phyloP scores from a whole-genome alignment of 2,113 vertebrate genomes.

The Pterophyllum scalare region DNA sequence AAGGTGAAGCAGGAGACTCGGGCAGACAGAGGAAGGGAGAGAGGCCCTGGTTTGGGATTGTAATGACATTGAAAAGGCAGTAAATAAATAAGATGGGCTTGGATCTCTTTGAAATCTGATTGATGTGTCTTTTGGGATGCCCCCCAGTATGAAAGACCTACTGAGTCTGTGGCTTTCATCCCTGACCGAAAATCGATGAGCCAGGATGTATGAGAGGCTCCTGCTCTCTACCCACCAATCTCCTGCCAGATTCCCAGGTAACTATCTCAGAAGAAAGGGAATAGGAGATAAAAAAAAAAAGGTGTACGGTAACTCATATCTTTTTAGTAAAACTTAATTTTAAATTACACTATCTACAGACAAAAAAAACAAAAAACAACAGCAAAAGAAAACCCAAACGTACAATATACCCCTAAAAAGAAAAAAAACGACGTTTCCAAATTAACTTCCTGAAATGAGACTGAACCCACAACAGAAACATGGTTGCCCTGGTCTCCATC shows the following conservation, averaged over 20 bases:
- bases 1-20: slow-evolving; percentile 68
- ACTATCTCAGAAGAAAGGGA: slow-evolving; percentile 57
- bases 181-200: slow-evolving; percentile 77
- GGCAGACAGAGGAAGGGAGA: slow-evolving; percentile 38
- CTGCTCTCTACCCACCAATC: slow-evolving; percentile 70
- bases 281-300: slow-evolving; percentile 29
- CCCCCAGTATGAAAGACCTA: slow-evolving; percentile 75
- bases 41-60: slow-evolving; percentile 60
- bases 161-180: slow-evolving; percentile 79
- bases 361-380: not conserved
- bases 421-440: not conserved
- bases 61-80: slow-evolving; percentile 74
- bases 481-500: slow-evolving; percentile 43
- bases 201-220: slow-evolving; percentile 72
- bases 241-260: slow-evolving; percentile 65
- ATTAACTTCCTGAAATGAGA: slow-evolving; percentile 35
- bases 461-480: slow-evolving; percentile 34
- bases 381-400: not conserved
- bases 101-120: slow-evolving; percentile 78
- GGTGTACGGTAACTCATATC: not conserved
- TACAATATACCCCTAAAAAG: not conserved
- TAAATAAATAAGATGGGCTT: slow-evolving; percentile 80
- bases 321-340: slow-evolving; percentile 25
- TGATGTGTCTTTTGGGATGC: slow-evolving; percentile 80
- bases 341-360: not conserved